Evolutionary conservation across 2,888 invertebrate species (phyloP).

Genomic region (Drosophila nigricruria): DNA sequence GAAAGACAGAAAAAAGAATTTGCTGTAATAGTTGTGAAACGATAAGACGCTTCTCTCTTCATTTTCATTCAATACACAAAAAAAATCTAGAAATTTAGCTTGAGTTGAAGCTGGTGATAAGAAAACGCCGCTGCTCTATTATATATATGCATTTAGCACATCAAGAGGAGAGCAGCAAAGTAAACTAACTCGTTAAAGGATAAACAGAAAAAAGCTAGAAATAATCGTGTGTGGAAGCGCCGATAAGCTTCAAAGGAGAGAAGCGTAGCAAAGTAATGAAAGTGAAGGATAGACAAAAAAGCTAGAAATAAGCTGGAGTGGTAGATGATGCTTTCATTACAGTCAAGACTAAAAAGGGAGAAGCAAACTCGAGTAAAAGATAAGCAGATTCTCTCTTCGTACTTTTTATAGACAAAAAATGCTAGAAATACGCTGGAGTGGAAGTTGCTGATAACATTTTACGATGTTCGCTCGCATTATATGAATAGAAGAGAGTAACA

Average conservation of each 20-base stretch:
- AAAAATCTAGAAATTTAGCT: neutral
- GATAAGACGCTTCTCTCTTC: neutral
- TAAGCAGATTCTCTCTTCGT: no score
- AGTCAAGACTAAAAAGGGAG: no score
- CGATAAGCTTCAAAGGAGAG: neutral
- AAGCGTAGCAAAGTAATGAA: neutral
- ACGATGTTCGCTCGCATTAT: neutral
- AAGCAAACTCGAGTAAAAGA: neutral
- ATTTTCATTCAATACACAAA: neutral
- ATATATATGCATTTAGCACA: no score
- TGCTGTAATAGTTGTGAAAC: no score
- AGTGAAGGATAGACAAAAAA: neutral
- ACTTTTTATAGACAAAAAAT: neutral
- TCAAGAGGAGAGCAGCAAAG: no score
- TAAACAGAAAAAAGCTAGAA: no score
- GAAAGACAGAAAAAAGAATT: neutral
- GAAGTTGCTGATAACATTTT: no score
- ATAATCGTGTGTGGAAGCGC: neutral
- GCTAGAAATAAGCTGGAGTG: neutral
- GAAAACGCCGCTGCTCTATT: no score
- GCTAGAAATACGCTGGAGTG: neutral
- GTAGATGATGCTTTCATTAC: neutral
- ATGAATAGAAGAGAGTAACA: neutral
- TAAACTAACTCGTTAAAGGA: no score
- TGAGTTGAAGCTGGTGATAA: neutral